These are phyloP conservation scores for Tylochromis polylepis DNA, from an alignment of 2,113 vertebrate species.

Conservation along the genomic window DNA sequence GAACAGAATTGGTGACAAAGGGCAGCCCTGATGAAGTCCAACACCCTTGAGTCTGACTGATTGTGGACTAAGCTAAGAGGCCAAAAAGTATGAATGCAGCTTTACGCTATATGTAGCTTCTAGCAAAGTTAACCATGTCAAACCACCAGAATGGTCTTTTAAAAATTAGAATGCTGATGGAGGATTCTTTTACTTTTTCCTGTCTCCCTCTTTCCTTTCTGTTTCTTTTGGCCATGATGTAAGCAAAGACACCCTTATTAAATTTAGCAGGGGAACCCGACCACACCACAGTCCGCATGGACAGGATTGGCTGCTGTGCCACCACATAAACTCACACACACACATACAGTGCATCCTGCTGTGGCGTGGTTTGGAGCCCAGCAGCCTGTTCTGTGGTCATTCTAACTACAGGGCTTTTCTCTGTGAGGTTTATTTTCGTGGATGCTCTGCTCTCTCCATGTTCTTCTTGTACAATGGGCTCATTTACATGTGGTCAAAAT, in stretches of 20 bases:
- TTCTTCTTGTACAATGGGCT: slow-evolving; percentile 42
- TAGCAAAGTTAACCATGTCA: neutral
- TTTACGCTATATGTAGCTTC: neutral
- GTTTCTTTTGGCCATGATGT: slow-evolving; percentile 39
- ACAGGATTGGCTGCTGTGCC: slow-evolving; percentile 8
- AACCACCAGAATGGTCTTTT: neutral
- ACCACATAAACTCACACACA: neutral
- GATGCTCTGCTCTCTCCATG: slow-evolving; percentile 38
- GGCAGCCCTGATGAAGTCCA: neutral
- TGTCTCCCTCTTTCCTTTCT: neutral
- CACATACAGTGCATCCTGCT: slow-evolving; percentile 11
- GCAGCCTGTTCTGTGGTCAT: slow-evolving; percentile 45
- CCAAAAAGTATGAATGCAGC: neutral
- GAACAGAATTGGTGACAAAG: neutral
- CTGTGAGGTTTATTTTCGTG: slow-evolving; percentile 61
- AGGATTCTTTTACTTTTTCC: neutral
- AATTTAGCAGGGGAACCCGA: slow-evolving; percentile 50
- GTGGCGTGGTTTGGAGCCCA: slow-evolving; percentile 41
- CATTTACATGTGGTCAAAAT: slow-evolving; percentile 47
- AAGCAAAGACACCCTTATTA: slow-evolving; percentile 56
- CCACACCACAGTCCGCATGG: slow-evolving; percentile 31
- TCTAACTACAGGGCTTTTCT: slow-evolving; percentile 62
- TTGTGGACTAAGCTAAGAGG: neutral
- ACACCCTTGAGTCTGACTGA: neutral
- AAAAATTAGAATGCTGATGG: neutral